Evolutionary conservation across 2,113 vertebrate genomes (phyloP), one percentile per base, ranked within the genome.

Genomic region (Lepus americanus): DNA sequence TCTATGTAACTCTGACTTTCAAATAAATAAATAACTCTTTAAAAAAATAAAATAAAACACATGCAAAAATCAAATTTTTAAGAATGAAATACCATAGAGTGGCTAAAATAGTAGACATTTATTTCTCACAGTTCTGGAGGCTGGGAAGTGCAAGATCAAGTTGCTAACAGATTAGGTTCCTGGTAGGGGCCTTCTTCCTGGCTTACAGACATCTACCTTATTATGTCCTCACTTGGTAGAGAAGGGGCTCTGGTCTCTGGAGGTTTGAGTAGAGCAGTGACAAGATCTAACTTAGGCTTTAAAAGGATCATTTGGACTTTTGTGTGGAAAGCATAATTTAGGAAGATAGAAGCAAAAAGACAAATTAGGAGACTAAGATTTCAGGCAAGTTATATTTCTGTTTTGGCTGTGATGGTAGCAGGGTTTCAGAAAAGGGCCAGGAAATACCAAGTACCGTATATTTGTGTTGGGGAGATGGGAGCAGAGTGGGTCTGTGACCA

Each of bases 291-390:
- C 6, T 67, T 77, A 12, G 7, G 25, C 25, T 86, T 86, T 81
- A 27, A 77, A 86, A 92, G 27, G 25, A 66, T 92, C 31, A 77
- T 25, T 8, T 67, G n/a, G 44, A 16, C 29, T 94, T 91, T 94
- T 39, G 33, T 72, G 23, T 61, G 19, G 23, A 89, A 91, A 92
- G 72, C 33, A 74, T 25, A 44, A 29, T 44, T 0, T 74, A 78
- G 31, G 9, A 4, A 20, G 14, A 86, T 11, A 73, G 63, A 82
- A 82, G 33, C 36, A 78, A 64, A 67, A 36, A 92, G 49, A 74
- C n/a, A 64, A 39, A 39, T 63, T 61, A 72, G 53, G 49, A 83
- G 87, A 64, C 6, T 85, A 73, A 53, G 86, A 36, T 67, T 74
- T 59, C 29, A 69, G 27, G 29, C 76, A 91, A 55, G 63, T 27